phyloP scores from a whole-genome alignment of 2,888 invertebrate species.

The Oscheius sp. region DNA sequence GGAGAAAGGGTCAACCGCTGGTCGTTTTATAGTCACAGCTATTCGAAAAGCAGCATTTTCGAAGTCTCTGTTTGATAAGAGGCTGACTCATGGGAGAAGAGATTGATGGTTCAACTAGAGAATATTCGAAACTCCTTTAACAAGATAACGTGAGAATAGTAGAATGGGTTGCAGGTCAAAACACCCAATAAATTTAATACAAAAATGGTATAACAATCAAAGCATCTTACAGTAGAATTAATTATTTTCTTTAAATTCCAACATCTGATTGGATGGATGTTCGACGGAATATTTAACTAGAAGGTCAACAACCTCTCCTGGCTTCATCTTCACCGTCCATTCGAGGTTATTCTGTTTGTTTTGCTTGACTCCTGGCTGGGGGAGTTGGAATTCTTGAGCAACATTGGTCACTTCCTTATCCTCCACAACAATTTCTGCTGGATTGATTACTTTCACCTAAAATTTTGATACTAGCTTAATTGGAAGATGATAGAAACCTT shows the following conservation, averaged over 20 bases:
- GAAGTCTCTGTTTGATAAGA: too few species aligned
- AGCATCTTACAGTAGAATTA: too few species aligned
- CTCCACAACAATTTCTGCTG: slow-evolving; percentile 17
- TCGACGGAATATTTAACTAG: slow-evolving; percentile 46
- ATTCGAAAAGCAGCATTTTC: too few species aligned
- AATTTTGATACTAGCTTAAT: not conserved
- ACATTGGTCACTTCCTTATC: slow-evolving; percentile 22
- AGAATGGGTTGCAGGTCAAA: too few species aligned
- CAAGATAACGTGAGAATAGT: too few species aligned
- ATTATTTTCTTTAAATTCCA: slow-evolving; percentile 39
- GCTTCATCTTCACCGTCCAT: slow-evolving; percentile 47
- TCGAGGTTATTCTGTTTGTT: slow-evolving; percentile 46
- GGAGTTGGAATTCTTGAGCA: slow-evolving; percentile 25
- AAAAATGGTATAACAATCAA: too few species aligned
- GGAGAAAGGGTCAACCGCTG: too few species aligned
- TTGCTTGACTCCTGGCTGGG: slow-evolving; percentile 32
- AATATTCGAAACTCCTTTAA: too few species aligned
- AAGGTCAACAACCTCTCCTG: slow-evolving; percentile 23
- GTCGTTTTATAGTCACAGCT: too few species aligned
- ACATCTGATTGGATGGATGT: slow-evolving; percentile 42
- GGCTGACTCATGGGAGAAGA: too few species aligned
- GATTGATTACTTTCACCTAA: slow-evolving; percentile 33
- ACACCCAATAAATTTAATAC: too few species aligned
- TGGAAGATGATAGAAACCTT: not conserved
- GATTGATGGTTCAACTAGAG: too few species aligned